Percentiles rank a stretch among this genome's conserved stretches.
Conservation (phyloP, 1,140 invertebrate species). For the Drosophila kurseongensis region DNA sequence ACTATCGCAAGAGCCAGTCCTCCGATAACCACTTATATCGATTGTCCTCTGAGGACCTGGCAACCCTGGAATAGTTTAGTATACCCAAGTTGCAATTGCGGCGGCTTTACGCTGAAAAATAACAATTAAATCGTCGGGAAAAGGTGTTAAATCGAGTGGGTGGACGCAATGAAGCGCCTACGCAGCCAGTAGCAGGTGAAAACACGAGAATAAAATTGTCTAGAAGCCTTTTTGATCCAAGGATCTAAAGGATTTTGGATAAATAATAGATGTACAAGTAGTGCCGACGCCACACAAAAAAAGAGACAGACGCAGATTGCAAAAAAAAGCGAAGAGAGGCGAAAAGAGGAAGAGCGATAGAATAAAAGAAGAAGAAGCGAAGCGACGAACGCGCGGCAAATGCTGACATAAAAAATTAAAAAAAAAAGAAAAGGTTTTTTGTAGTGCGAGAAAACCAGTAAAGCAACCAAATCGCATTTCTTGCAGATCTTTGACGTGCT, state of each 20-base stretch:
- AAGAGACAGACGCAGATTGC: conserved; percentile 32
- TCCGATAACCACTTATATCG: neutral
- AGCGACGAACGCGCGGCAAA: conserved; percentile 46
- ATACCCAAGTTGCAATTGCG: conserved; percentile 7
- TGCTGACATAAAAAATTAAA: conserved; percentile 13
- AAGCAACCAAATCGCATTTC: conserved; percentile 12
- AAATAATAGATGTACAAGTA: conserved; percentile 40
- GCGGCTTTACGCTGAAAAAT: conserved; percentile 9
- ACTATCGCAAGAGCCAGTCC: neutral
- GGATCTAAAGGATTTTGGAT: neutral
- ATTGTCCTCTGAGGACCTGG: neutral
- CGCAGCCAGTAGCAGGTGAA: conserved; percentile 4
- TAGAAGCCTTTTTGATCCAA: neutral
- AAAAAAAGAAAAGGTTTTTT: conserved; percentile 9
- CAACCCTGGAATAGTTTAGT: conserved; percentile 1
- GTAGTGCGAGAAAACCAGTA: conserved; percentile 3
- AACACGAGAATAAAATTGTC: too few species aligned
- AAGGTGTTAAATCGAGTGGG: conserved; percentile 1
- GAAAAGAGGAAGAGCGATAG: conserved; percentile 35
- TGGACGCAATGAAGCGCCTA: conserved; percentile 1
- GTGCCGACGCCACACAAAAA: conserved; percentile 40
- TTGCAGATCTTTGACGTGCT: conserved; percentile 14
- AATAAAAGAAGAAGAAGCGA: conserved; percentile 26
- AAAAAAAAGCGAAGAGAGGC: conserved; percentile 38
- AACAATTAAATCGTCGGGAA: conserved; percentile 7